A percentile compares a stretch with the other conserved stretches of the same genome.
Conservation (phyloP, 2,797 vertebrate species). For the Sylvilagus floridanus region DNA sequence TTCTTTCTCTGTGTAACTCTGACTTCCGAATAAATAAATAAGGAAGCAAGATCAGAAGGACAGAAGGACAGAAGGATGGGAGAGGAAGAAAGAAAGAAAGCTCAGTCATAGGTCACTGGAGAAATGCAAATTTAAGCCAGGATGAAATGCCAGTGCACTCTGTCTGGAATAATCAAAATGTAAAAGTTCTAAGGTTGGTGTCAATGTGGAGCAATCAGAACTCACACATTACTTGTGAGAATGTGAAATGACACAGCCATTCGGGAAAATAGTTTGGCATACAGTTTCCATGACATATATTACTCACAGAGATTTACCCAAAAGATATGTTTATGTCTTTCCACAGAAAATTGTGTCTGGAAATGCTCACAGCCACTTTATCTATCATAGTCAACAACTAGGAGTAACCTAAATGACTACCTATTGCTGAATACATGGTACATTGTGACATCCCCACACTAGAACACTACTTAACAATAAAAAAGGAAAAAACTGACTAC, state of each 20-base stretch:
- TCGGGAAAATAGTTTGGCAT: background rate
- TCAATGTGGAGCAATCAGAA: background rate
- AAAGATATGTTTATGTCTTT: slow-evolving; percentile 19
- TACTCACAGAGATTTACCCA: background rate
- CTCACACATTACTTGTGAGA: background rate
- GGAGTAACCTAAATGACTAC: background rate
- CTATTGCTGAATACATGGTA: background rate
- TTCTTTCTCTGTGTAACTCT: no score
- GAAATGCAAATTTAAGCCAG: background rate
- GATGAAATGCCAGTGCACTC: background rate
- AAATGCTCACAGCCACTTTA: background rate
- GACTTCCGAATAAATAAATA: no score
- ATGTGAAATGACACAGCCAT: background rate
- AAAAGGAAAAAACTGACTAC: background rate
- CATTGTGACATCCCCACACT: background rate
- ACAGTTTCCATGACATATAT: background rate
- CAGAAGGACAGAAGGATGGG: no score
- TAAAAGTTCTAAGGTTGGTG: background rate
- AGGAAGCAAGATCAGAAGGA: no score
- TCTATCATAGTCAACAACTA: background rate
- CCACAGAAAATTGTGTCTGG: background rate
- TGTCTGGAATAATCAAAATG: background rate
- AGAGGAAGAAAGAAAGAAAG: no score
- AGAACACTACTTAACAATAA: background rate
- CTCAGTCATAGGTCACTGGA: background rate